phyloP scores from a whole-genome alignment of 2,113 vertebrate species.

The Elephas maximus region DNA sequence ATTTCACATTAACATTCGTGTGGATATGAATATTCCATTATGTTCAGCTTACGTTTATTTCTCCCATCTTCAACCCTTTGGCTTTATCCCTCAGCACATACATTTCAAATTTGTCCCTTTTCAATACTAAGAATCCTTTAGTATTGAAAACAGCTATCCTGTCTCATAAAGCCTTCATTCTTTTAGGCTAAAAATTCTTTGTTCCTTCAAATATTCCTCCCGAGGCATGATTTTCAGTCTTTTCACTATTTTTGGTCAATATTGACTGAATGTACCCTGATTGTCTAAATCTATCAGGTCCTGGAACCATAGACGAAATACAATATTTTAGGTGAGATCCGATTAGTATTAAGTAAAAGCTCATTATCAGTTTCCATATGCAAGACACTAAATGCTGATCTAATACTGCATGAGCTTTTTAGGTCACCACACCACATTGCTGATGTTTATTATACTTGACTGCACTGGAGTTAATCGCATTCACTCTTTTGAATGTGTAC shows the following conservation, averaged over 20 bases:
- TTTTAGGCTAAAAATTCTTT: not conserved
- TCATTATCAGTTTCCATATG: not conserved
- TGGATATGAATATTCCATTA: not conserved
- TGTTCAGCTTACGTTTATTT: not conserved
- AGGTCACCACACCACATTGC: not conserved
- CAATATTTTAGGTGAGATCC: not conserved
- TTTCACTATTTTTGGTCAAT: not conserved
- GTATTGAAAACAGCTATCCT: not conserved
- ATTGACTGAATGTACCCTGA: not conserved
- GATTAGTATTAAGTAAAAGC: not conserved
- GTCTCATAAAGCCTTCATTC: not conserved
- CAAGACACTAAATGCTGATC: not conserved
- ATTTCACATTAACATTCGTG: not conserved
- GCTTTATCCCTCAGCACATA: not conserved
- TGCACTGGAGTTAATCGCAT: not conserved
- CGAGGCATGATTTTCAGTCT: not conserved
- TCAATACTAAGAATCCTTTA: not conserved
- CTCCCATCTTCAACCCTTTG: not conserved
- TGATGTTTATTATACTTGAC: not conserved
- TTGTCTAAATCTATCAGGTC: constrained; percentile 15
- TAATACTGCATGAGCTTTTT: not conserved
- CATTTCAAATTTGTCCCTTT: not conserved
- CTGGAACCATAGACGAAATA: constrained; percentile 19
- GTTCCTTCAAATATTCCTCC: not conserved
- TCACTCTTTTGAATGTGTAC: not conserved